A percentile compares a stretch with the other conserved stretches of the same genome.
Evolutionary conservation across 2,113 vertebrate genomes (phyloP).

Genomic region (Brienomyrus longianalis): DNA sequence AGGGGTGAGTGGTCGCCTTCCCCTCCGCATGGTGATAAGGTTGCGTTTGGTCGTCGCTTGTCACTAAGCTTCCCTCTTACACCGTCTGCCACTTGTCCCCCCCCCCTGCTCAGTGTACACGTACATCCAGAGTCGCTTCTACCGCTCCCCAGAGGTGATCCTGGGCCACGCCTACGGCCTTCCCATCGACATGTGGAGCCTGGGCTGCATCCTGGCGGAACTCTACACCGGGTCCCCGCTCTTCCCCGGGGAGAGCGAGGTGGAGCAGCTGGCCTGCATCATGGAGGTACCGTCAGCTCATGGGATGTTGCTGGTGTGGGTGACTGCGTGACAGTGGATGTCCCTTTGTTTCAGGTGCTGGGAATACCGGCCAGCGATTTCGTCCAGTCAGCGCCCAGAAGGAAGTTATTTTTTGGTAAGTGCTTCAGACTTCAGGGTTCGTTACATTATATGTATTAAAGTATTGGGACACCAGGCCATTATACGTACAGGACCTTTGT

Average conservation of each 20-base stretch:
- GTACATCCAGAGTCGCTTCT: conserved; percentile 92
- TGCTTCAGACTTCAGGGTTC: not conserved
- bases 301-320: not conserved
- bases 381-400: conserved; percentile 75
- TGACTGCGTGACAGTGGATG: not conserved
- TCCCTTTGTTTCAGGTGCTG: conserved; percentile 64
- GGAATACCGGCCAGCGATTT: conserved; percentile 79
- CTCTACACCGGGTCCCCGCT: conserved; percentile 80
- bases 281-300: conserved; percentile 73
- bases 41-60: not conserved
- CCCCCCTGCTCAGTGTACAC: conserved; percentile 68
- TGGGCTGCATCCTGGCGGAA: conserved; percentile 87
- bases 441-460: not conserved
- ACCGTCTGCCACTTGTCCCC: not conserved
- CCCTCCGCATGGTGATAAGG: not conserved
- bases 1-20: conserved; percentile 60
- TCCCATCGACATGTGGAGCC: conserved; percentile 94
- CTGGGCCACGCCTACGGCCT: conserved; percentile 83
- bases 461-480: not conserved
- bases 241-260: conserved; percentile 84
- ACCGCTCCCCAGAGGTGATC: conserved; percentile 89
- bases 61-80: not conserved
- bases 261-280: conserved; percentile 87
- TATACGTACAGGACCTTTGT: not conserved
- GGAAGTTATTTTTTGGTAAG: conserved; percentile 81